Conservation (phyloP, 2,113 vertebrate species). For the Meleagris gallopavo region DNA sequence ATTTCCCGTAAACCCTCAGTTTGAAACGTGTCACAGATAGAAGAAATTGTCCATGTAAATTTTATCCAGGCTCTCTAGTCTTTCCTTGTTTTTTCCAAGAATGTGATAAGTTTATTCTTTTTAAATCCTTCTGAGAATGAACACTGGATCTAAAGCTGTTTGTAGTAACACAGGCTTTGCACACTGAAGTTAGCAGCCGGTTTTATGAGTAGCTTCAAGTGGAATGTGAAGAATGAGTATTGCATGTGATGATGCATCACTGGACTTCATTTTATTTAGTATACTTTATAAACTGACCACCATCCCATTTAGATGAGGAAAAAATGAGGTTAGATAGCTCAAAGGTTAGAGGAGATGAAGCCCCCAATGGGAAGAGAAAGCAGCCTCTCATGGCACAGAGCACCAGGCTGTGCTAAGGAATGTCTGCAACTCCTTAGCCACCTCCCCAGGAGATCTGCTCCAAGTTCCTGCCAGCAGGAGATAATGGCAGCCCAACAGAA, state of each 20-base stretch:
- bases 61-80: slow-evolving; percentile 13
- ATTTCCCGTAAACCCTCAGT: neutral
- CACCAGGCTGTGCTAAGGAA: neutral
- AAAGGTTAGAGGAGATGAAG: neutral
- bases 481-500: neutral
- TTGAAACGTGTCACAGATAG: slow-evolving; percentile 24
- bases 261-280: neutral
- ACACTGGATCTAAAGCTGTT: slow-evolving; percentile 39
- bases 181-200: slow-evolving; percentile 12
- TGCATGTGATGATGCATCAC: neutral
- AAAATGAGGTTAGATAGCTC: accelerated
- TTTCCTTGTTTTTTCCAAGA: neutral
- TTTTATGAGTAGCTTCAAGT: slow-evolving; percentile 37
- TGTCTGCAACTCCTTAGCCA: neutral
- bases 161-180: slow-evolving; percentile 50
- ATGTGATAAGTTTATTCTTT: slow-evolving; percentile 68
- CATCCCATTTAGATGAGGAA: neutral
- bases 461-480: neutral
- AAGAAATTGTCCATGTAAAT: neutral
- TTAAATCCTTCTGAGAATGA: slow-evolving; percentile 58
- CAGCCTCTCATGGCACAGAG: neutral
- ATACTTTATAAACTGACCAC: neutral
- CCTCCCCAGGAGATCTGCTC: neutral
- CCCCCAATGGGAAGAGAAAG: neutral
- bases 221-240: slow-evolving; percentile 55